Base-by-base conservation (phyloP, 1,140 invertebrate genomes). In the Drosophila subpulchrella region DNA sequence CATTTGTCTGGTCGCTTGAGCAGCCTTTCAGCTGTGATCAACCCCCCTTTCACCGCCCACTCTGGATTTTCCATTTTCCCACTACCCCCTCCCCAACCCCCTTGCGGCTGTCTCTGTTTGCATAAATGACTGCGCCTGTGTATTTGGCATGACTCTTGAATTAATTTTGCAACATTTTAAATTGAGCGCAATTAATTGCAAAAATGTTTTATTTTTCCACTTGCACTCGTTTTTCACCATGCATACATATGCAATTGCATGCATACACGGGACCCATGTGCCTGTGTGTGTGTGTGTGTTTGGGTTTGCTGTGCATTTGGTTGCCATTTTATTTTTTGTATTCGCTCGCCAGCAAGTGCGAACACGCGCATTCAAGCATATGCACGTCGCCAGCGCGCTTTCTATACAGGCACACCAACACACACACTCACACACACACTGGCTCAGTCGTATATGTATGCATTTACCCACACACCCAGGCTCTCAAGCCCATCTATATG, bases 121-220 rank as follows among this genome's bases (percentile, higher is more conserved):
- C 84, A 89, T 89, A 89, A 89, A 89, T 84, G 84, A 84, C 85
- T 89, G 85, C 80, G 84, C 84, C 85, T 89, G 84, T 89, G 81
- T 89, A 89, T 89, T 89, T 89, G 84, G 84, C 84, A 89, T 89
- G 84, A 89, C 84, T 89, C 85, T 88, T 91, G 90, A 91, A 91
- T 91, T 91, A 91, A 91, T 91, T 91, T 91, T 91, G 90, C 90
- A 91, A 91, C 90, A 91, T 91, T 91, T 91, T 91, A 91, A 91
- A 91, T 91, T 91, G 90, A 90, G 85, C 85, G 90, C 90, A 91
- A 91, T 91, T 91, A 91, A 91, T 91, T 91, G 79, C 86, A 80
- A 89, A 89, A 89, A 89, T 89, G 84, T 89, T 89, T 89, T 89
- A 89, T 89, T 89, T 89, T 86, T 88, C 80, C 84, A 89, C 84